Evolutionary conservation across 2,888 invertebrate species (phyloP), one percentile per base, ranked within the genome.

Genomic region (Microctonus hyperodae): DNA sequence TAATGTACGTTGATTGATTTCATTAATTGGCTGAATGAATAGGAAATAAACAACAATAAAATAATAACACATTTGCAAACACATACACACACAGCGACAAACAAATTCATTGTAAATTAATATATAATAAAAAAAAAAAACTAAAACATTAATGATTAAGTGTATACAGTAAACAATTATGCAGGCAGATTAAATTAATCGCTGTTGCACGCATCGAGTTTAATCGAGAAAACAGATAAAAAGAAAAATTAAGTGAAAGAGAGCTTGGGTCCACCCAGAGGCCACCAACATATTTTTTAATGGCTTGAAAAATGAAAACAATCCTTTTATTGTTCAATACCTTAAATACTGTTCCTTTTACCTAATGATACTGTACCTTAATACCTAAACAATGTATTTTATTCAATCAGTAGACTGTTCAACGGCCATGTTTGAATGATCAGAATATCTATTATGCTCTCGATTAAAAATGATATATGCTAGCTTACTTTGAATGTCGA

Each of bases 241-340:
- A 22, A 13, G 37, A 23, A 25, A 59, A 40, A 76, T 73, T 73
- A 75, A 76, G 74, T 75, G 74, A 78, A 78, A 81, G 78, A 80
- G 80, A 82, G 81, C 79, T 80, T 74, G 76, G 79, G 76, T 76
- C 76, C 75, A 65, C 70, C 3, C 13, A 64, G 57, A 71, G 79
- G 78, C 79, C 79, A 76, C 70, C 75, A 74, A 79, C 76, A 79
- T 82, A 81, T 80, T 82, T 82, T 82, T 82, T 81, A 79, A 81
- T 79, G 77, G 75, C 77, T 80, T 79, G 75, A 70, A 76, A 74
- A 74, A 75, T 37, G 48, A 20, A 61, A n/a, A n/a, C n/a, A 62
- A 62, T 35, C 53, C 37, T 40, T 56, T 65, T 28, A 65, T 65
- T 65, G 51, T 65, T 58, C 63, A 31, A 56, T 16, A 53, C n/a